Evolutionary conservation across 2,888 invertebrate genomes (phyloP).

Genomic region (Polymixis flavicincta): DNA sequence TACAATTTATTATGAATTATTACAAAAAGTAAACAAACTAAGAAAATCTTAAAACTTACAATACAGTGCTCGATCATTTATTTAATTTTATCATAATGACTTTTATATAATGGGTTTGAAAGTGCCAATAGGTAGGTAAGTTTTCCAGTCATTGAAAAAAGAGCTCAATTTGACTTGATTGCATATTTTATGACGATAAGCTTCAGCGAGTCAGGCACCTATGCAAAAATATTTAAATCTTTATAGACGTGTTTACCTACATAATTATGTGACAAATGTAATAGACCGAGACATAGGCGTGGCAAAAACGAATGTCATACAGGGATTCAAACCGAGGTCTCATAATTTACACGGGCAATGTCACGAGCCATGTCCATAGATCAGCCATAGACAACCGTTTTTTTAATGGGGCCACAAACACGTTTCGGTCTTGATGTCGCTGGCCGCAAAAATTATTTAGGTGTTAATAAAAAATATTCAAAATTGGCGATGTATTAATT

Average conservation of each 20-base stretch:
- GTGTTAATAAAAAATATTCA: no score
- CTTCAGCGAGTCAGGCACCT: not conserved
- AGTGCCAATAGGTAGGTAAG: slow-evolving; percentile 8
- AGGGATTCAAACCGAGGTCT: not conserved
- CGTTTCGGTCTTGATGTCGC: no score
- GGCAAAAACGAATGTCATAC: not conserved
- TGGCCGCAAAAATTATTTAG: no score
- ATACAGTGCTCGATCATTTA: slow-evolving; percentile 23
- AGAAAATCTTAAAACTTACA: slow-evolving; percentile 19
- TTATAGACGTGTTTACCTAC: not conserved
- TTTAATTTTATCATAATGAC: slow-evolving; percentile 26
- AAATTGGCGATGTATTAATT: no score
- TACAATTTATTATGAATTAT: slow-evolving; percentile 39
- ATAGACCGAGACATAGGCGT: no score
- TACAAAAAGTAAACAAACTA: slow-evolving; percentile 37
- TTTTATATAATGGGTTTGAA: not conserved
- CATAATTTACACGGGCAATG: not conserved
- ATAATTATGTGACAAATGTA: not conserved
- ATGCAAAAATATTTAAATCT: slow-evolving; percentile 22
- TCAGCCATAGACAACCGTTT: no score
- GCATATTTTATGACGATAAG: not conserved
- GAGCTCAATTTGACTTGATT: not conserved
- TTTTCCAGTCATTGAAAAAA: slow-evolving; percentile 3
- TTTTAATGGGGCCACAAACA: no score
- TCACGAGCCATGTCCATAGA: no score